These are phyloP conservation scores for Vireo griseus DNA, from an alignment of 2,797 vertebrate genomes.

Conservation along the genomic window DNA sequence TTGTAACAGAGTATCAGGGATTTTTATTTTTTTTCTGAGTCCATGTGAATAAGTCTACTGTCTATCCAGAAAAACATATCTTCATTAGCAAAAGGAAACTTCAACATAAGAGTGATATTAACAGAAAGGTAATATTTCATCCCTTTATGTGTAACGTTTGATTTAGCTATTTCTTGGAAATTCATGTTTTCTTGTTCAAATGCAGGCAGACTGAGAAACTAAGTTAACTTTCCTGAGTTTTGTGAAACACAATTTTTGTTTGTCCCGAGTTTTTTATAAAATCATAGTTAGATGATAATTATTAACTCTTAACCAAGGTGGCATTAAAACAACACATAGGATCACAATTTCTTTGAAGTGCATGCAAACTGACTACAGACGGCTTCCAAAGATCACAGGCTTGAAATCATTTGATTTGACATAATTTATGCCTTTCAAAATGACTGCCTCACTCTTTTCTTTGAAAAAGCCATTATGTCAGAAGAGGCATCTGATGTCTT, in stretches of 20 bases:
- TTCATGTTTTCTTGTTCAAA: neutral
- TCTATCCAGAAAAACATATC: neutral
- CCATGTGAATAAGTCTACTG: neutral
- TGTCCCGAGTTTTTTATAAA: neutral
- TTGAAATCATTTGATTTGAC: neutral
- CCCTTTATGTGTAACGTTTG: neutral
- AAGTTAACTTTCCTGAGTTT: neutral
- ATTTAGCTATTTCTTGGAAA: neutral
- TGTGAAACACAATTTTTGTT: neutral
- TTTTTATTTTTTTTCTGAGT: neutral
- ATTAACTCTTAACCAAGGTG: neutral
- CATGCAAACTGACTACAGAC: neutral
- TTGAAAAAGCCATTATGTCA: neutral
- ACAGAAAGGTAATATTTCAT: neutral
- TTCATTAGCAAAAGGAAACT: neutral
- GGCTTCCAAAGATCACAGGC: neutral
- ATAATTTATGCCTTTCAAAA: neutral
- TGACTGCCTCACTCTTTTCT: neutral
- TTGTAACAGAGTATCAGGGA: neutral
- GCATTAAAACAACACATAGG: neutral
- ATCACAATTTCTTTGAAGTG: neutral
- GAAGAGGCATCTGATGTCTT: fast-evolving
- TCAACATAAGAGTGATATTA: neutral
- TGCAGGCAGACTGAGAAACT: neutral
- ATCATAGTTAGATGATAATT: neutral